Evolutionary conservation across 2,113 vertebrate species (phyloP), one percentile per base, ranked within the genome.

Genomic region (Pachypanchax playfairii): DNA sequence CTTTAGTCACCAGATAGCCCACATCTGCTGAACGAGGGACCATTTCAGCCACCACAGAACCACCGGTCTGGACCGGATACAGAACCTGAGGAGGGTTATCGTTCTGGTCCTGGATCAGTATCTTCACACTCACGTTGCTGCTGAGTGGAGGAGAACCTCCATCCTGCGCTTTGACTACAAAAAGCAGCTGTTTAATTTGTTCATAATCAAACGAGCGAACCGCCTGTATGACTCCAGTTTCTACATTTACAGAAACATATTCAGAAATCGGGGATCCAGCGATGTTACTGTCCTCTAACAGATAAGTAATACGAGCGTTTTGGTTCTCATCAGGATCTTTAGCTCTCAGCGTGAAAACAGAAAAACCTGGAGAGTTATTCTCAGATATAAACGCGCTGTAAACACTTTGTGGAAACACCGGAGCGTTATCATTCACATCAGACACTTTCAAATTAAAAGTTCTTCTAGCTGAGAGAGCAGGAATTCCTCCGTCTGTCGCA

Each of bases 401-500:
- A 28, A 26, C 4, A 1, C 3, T 29, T 47, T 8, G 18, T 29
- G 51, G n/a, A 71, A 88, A 87, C 2, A 66, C 35, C 2, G 89
- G 90, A 3, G 76, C 49, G 44, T 91, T 90, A 47, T 91, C 90
- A 65, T 87, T 91, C 0, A 90, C 74, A 53, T 91, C 90, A 0
- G 83, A 84, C 1, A 91, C 15, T 9, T 73, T 83, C 3, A 88
- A 18, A 68, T 83, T 35, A 39, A 86, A 79, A 0, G 14, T 70
- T 71, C 13, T 77, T 29, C 24, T 74, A 0, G 38, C 73, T 17
- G 77, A 80, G 0, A 89, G 76, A 0, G 80, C 72, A 28, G 89
- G 87, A 1, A 53, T 70, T 3, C 89, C 89, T 8, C 42, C 31
- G 21, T 90, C 89, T 7, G 76, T 55, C 0, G 73, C 85, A 26